Percentiles rank a stretch among this genome's conserved stretches.
phyloP scores from a whole-genome alignment of 2,888 invertebrate species.

The Eupithecia abbreviata region DNA sequence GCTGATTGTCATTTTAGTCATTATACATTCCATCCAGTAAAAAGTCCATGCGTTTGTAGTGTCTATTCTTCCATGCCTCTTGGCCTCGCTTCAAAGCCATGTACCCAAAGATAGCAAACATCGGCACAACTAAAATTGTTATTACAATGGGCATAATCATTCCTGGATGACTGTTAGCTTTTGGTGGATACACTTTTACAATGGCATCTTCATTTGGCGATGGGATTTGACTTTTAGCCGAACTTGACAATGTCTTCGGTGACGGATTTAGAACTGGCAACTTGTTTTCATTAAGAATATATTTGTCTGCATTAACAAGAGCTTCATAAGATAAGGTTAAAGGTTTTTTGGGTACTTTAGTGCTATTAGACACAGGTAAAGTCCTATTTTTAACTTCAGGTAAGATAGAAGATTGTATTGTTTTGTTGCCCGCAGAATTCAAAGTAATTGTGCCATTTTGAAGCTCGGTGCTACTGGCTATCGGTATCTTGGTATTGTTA shows the following conservation, averaged over 20 bases:
- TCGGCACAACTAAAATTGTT: slow-evolving; percentile 89
- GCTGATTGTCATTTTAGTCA: slow-evolving; percentile 78
- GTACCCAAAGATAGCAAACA: slow-evolving; percentile 87
- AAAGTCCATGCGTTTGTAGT: slow-evolving; percentile 94
- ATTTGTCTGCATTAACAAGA: slow-evolving; percentile 54
- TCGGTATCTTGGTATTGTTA: slow-evolving; percentile 19
- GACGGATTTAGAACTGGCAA: slow-evolving; percentile 48
- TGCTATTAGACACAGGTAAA: slow-evolving; percentile 36
- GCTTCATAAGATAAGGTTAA: slow-evolving; percentile 60
- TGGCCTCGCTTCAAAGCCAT: slow-evolving; percentile 87
- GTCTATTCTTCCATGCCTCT: slow-evolving; percentile 93
- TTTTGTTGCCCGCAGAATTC: background rate
- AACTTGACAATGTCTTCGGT: slow-evolving; percentile 44
- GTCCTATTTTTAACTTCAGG: slow-evolving; percentile 23
- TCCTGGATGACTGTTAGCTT: slow-evolving; percentile 78
- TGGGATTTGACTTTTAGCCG: slow-evolving; percentile 52
- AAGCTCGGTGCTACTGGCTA: slow-evolving; percentile 18
- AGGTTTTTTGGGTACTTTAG: slow-evolving; percentile 61
- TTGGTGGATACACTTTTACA: slow-evolving; percentile 50
- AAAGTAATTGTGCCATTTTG: background rate
- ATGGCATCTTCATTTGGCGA: slow-evolving; percentile 49
- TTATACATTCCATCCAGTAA: slow-evolving; percentile 95
- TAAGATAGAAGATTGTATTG: slow-evolving; percentile 3
- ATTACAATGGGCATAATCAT: slow-evolving; percentile 90
- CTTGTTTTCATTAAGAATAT: slow-evolving; percentile 43